These are phyloP conservation scores for Pantherophis vulpinus DNA, from an alignment of 2,797 vertebrate genomes.

Conservation along the genomic window DNA sequence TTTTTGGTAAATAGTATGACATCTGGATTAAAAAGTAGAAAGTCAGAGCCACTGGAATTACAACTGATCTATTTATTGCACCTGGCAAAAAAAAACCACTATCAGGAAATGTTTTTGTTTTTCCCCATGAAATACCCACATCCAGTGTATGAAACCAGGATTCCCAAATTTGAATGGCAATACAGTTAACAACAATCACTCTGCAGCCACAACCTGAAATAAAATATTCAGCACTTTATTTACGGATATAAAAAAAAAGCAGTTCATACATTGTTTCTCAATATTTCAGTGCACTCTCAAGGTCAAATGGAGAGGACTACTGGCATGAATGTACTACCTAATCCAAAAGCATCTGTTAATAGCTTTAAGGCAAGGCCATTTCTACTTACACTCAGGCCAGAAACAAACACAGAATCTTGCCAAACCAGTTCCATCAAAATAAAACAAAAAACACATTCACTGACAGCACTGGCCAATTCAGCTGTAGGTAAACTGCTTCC, in stretches of 20 bases:
- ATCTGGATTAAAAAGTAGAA: not conserved
- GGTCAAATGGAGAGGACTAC: not conserved
- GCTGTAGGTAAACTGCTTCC: not conserved
- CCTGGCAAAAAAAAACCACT: not conserved
- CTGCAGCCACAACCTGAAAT: not conserved
- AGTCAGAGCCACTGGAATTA: not conserved
- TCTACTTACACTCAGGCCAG: conserved; percentile 3
- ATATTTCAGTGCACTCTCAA: not conserved
- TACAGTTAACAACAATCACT: not conserved
- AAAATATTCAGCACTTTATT: not conserved
- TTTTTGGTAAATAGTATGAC: not conserved
- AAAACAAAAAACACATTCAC: not conserved
- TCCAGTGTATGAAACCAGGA: not conserved
- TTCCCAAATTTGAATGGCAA: not conserved
- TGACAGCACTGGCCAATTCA: not conserved
- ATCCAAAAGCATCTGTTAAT: not conserved
- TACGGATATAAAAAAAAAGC: not conserved
- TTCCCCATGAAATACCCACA: not conserved
- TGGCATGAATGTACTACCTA: not conserved
- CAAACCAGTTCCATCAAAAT: not conserved
- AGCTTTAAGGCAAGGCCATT: not conserved
- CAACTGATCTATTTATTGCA: conserved; percentile 18
- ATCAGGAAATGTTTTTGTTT: not conserved
- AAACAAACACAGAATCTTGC: conserved; percentile 8
- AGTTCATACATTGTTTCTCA: not conserved